Evolutionary conservation across 2,113 vertebrate genomes (phyloP).

Genomic region (Thalassoma bifasciatum): DNA sequence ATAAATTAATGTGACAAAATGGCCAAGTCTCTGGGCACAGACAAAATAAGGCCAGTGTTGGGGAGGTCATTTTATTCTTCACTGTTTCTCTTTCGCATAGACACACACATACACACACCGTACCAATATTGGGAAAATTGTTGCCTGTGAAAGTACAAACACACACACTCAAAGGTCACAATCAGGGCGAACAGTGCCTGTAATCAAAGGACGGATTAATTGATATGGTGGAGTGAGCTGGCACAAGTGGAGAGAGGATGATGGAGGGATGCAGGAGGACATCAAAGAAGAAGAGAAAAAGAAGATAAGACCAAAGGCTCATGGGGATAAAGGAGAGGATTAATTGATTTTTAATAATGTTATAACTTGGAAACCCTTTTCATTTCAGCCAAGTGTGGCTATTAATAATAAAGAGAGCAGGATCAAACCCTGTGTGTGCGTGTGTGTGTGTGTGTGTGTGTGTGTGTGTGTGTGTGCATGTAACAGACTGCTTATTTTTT

Average conservation of each 20-base stretch:
- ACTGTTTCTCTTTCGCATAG: conserved; percentile 10
- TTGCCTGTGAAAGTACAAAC: not conserved
- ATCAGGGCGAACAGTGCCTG: conserved; percentile 18
- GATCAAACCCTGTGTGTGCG: too few relatives aligned
- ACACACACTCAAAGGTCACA: conserved; percentile 21
- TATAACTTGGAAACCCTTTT: conserved; percentile 55
- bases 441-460: conserved; percentile 8
- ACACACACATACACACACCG: conserved; percentile 4
- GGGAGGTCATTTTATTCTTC: conserved; percentile 49
- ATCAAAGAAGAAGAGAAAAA: conserved; percentile 23
- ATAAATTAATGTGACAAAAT: conserved; percentile 53
- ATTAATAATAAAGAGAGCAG: conserved; percentile 44
- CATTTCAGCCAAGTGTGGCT: conserved; percentile 46
- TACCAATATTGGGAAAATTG: too few relatives aligned
- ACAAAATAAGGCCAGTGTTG: conserved; percentile 53
- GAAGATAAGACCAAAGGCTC: conserved; percentile 33
- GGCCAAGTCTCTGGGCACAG: conserved; percentile 36
- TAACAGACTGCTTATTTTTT: not conserved
- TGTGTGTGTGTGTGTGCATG: conserved; percentile 9
- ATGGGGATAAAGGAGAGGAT: conserved; percentile 44
- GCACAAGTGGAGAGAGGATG: conserved; percentile 14
- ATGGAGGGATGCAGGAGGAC: conserved; percentile 39
- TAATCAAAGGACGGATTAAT: conserved; percentile 53
- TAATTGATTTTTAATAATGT: conserved; percentile 61
- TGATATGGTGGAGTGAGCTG: conserved; percentile 48